Base-by-base conservation (phyloP, 2,113 vertebrate genomes). In the Edolisoma coerulescens region DNA sequence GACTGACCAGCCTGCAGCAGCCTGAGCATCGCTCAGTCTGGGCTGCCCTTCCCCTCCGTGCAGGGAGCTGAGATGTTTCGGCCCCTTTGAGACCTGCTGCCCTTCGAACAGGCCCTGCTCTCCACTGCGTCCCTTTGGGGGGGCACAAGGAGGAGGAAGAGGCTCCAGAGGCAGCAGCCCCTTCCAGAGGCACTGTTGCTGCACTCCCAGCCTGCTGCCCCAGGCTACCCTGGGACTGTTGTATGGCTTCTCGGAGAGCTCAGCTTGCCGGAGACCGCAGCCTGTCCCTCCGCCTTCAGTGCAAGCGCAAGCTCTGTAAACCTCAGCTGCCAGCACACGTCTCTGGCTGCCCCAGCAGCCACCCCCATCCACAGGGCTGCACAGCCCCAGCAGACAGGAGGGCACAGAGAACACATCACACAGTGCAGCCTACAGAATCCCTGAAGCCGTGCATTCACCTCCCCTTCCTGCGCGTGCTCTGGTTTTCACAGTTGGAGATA, bases 31-130 rank as follows among this genome's bases (percentile, higher is more conserved):
- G 3, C 60, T 60, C 70, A 50, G 26, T 16, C 10, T 0, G 45
- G 8, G 47, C 4, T 45, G 70, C 67, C 41, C 16, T 50, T 74
- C 39, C 42, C 26, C 65, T 82, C 2, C 1, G 15, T 1, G 14
- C 2, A 26, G 87, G 50, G n/a, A 89, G 69, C 41, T 0, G 4
- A 70, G 67, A 30, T 56, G 23, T 57, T 75, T 32, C 1, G 2
- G 47, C 20, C 39, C 71, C 37, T 77, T 53, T n/a, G 52, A 86
- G 68, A 44, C 61, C 39, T 2, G 1, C 3, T 80, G 71, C 71
- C 75, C 85, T 96, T 83, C 4, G 23, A 74, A 83, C 1, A 0
- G 3, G 53, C 23, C 19, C 37, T 0, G 0, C 33, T 45, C 65
- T 73, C 57, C 67, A 57, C 28, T 0, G 0, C 3, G 5, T 50